These are phyloP conservation scores for Protodeltote pygarga DNA, from an alignment of 2,888 invertebrate genomes.

Conservation along the genomic window DNA sequence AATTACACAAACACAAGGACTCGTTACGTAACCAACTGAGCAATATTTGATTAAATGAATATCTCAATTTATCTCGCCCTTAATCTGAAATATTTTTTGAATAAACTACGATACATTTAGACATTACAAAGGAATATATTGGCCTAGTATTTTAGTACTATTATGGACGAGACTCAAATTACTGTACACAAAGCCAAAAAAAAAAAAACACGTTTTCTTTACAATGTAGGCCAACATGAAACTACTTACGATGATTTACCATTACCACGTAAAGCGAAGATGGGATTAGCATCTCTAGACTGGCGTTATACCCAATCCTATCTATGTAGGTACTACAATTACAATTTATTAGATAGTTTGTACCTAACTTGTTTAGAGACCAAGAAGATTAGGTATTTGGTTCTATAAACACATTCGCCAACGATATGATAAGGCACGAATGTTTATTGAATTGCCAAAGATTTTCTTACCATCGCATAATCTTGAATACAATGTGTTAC, in stretches of 20 bases:
- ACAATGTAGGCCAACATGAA: slow-evolving; percentile 68
- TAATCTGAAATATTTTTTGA: not conserved
- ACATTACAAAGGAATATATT: not conserved
- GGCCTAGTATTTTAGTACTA: not conserved
- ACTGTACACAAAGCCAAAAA: slow-evolving; percentile 15
- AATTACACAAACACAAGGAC: slow-evolving; percentile 7
- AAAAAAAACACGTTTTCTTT: slow-evolving; percentile 34
- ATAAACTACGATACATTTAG: not conserved
- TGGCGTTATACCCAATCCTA: slow-evolving; percentile 24
- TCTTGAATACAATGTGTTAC: not conserved
- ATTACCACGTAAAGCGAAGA: slow-evolving; percentile 45
- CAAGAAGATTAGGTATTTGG: slow-evolving; percentile 22
- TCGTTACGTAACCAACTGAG: slow-evolving; percentile 25
- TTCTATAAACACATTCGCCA: slow-evolving; percentile 30
- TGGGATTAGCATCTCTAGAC: slow-evolving; percentile 35
- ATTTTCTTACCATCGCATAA: slow-evolving; percentile 5
- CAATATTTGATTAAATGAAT: slow-evolving; percentile 10
- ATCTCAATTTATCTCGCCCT: slow-evolving; percentile 3
- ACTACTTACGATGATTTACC: slow-evolving; percentile 62
- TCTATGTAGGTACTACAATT: slow-evolving; percentile 36
- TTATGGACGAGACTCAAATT: slow-evolving; percentile 6
- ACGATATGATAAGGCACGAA: slow-evolving; percentile 40
- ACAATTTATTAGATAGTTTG: slow-evolving; percentile 24
- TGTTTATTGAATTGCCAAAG: slow-evolving; percentile 6
- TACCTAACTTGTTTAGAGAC: slow-evolving; percentile 34